These are phyloP conservation scores for Acrobasis suavella DNA, from an alignment of 2,888 invertebrate genomes.

Conservation along the genomic window DNA sequence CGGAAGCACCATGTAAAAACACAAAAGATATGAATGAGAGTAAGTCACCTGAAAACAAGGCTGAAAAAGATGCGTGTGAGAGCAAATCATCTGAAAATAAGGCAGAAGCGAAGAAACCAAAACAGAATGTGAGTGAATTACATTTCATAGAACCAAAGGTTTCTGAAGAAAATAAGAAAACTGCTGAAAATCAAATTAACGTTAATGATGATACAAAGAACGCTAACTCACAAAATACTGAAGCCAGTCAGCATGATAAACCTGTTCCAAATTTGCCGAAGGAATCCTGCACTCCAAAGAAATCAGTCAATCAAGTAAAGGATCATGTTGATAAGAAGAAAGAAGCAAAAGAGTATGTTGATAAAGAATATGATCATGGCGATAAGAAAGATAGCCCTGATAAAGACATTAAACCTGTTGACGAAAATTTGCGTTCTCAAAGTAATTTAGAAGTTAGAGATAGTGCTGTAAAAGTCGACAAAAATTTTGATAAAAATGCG, in stretches of 20 bases:
- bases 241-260: not conserved
- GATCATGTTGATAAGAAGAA: slow-evolving; percentile 23
- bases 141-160: slow-evolving; percentile 29
- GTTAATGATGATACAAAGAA: not conserved
- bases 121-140: slow-evolving; percentile 23
- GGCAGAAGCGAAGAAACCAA: slow-evolving; percentile 18
- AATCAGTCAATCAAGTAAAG: not conserved
- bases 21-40: slow-evolving; percentile 27
- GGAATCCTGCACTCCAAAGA: not conserved
- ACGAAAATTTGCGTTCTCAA: slow-evolving; percentile 7
- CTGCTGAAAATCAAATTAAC: not conserved
- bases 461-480: not conserved
- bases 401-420: slow-evolving; percentile 20
- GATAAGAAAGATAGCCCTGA: slow-evolving; percentile 27
- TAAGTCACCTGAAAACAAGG: slow-evolving; percentile 18
- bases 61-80: slow-evolving; percentile 16
- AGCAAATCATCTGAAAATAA: slow-evolving; percentile 20
- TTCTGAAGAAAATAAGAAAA: not conserved
- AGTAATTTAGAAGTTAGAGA: slow-evolving; percentile 4
- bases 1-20: slow-evolving; percentile 38
- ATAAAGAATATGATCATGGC: slow-evolving; percentile 24
- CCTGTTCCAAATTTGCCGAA: not conserved
- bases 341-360: slow-evolving; percentile 21
- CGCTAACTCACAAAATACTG: not conserved
- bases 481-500: not conserved